Conservation (phyloP, 2,888 invertebrate species). For the Melanargia galathea region DNA sequence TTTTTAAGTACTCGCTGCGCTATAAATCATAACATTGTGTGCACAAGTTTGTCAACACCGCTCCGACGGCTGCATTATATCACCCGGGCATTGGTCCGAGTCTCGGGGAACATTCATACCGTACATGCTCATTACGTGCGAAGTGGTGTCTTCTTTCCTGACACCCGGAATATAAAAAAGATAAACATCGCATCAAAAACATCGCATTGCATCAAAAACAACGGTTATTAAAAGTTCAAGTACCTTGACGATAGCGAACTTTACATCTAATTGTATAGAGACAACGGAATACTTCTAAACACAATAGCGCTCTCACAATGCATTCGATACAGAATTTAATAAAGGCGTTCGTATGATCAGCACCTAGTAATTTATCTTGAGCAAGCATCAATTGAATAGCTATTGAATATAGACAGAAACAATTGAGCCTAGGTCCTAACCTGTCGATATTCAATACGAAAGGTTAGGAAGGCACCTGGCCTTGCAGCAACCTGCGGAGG, state of each 20-base stretch:
- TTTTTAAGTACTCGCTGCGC: slow-evolving; percentile 37
- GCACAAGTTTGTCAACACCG: slow-evolving; percentile 39
- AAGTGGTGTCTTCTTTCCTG: slow-evolving; percentile 12
- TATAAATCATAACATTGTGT: slow-evolving; percentile 40
- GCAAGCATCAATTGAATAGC: slow-evolving; percentile 39
- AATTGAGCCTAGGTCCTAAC: slow-evolving; percentile 41
- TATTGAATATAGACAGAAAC: slow-evolving; percentile 41
- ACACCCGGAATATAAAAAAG: slow-evolving; percentile 1
- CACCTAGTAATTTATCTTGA: slow-evolving; percentile 30
- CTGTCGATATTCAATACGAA: slow-evolving; percentile 55
- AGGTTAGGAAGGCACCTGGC: slow-evolving; percentile 56
- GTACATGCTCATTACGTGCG: slow-evolving; percentile 18
- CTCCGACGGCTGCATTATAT: slow-evolving; percentile 28
- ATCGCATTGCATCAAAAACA: too few relatives aligned
- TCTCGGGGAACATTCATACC: slow-evolving; percentile 4
- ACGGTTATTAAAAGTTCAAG: slow-evolving; percentile 16
- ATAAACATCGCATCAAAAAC: slow-evolving; percentile 15
- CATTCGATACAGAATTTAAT: slow-evolving; percentile 5
- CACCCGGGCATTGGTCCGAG: slow-evolving; percentile 23
- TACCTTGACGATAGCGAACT: neutral
- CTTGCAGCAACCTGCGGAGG: slow-evolving; percentile 63
- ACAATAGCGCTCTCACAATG: neutral
- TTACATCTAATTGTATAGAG: neutral
- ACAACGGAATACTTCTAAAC: slow-evolving; percentile 2
- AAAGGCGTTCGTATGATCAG: slow-evolving; percentile 13